Evolutionary conservation across 2,888 invertebrate genomes (phyloP).

Genomic region (Caenorhabditis sp.): DNA sequence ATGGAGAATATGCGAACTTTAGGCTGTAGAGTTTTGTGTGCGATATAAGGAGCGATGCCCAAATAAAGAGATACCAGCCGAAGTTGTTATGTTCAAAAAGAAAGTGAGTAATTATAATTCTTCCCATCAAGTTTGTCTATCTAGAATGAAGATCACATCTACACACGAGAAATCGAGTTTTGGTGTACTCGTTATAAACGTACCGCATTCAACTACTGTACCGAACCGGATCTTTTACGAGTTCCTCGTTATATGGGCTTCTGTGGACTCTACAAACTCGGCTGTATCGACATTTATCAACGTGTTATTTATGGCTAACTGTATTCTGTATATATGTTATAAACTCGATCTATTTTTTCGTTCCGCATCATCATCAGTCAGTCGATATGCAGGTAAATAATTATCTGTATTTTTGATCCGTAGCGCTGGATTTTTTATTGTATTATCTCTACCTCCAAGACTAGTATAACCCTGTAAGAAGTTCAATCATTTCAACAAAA

Average conservation of each 20-base stretch:
- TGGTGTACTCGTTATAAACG: constrained; percentile 41
- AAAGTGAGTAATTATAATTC: constrained; percentile 10
- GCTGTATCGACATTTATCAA: constrained; percentile 46
- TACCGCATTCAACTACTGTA: constrained; percentile 49
- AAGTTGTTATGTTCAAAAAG: constrained; percentile 40
- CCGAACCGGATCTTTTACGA: constrained; percentile 48
- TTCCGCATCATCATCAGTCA: constrained; percentile 51
- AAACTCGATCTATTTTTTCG: constrained; percentile 37
- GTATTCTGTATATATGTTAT: constrained; percentile 5
- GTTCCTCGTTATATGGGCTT: constrained; percentile 41
- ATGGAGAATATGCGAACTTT: too few relatives aligned
- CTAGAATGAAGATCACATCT: constrained; percentile 48
- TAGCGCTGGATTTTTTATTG: constrained; percentile 72
- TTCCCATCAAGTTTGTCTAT: not conserved
- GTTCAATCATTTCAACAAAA: not conserved
- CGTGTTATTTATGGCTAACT: constrained; percentile 37
- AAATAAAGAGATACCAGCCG: constrained; percentile 30
- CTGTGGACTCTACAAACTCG: constrained; percentile 45
- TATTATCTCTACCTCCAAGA: constrained; percentile 83
- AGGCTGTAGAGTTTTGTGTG: constrained; percentile 53
- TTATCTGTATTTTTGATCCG: constrained; percentile 19
- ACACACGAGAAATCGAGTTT: constrained; percentile 45
- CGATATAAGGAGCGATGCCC: constrained; percentile 51
- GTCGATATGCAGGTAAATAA: constrained; percentile 59
- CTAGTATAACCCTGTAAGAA: constrained; percentile 82